These are phyloP conservation scores for Aplysina aerophoba DNA, from an alignment of 37 sponge, comb jelly and placozoan species.

Conservation along the genomic window DNA sequence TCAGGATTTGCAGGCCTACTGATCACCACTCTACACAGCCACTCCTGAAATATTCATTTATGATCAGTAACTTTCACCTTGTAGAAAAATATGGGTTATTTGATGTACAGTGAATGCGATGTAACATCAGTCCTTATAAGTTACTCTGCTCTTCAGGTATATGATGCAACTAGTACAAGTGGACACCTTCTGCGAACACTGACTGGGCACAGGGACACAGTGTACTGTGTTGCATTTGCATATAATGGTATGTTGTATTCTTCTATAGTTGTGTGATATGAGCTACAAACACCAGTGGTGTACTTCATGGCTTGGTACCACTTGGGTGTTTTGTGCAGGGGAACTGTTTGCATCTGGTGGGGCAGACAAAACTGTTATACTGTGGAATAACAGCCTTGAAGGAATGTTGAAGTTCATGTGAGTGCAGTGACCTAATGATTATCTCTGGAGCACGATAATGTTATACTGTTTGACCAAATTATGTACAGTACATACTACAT, in stretches of 20 bases:
- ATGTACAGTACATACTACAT: too few relatives aligned
- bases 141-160: conserved; percentile 40
- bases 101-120: too few relatives aligned
- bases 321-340: conserved; percentile 42
- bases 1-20: too few relatives aligned
- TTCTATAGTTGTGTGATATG: neutral
- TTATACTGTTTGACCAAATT: too few relatives aligned
- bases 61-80: too few relatives aligned
- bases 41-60: too few relatives aligned
- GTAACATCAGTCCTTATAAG: too few relatives aligned
- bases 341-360: conserved; percentile 83
- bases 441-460: too few relatives aligned
- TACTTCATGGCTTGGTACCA: neutral
- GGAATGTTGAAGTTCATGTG: conserved; percentile 87
- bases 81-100: too few relatives aligned
- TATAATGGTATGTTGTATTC: conserved; percentile 70
- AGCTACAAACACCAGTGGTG: neutral
- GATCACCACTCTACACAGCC: too few relatives aligned
- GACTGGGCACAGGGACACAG: conserved; percentile 90
- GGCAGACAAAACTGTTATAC: conserved; percentile 91
- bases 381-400: conserved; percentile 77
- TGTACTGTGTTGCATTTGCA: conserved; percentile 83
- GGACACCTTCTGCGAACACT: conserved; percentile 71
- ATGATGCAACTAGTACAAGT: conserved; percentile 54
- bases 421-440: conserved; percentile 23